Base-by-base conservation (phyloP, 23 tunicate species). In the Ascidia mentula region DNA sequence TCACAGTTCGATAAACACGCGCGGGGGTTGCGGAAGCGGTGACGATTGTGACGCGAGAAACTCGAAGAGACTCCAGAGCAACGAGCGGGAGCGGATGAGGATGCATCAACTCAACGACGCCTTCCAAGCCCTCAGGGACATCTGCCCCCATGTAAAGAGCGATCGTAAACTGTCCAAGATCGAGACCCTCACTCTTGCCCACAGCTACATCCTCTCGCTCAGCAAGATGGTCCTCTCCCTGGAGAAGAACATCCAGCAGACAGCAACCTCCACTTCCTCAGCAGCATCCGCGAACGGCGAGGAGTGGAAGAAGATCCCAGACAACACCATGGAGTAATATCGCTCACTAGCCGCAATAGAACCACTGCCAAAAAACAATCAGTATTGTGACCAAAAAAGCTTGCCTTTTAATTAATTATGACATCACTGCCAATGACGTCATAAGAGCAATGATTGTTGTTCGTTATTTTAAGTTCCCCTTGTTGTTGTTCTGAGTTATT, bases 101-200 rank as follows among this genome's bases (percentile, higher is more conserved):
- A 91, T 91, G 97, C 97, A 85, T 40, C 97, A 91, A 79, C 78
- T 91, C 31, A 85, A 85, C 89, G 96, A 85, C 87, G 97, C 97
- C 42, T 91, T 91, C 72, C 97, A 91, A 72, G 89, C 90, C n/a
- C 82, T 90, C 72, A 70, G 96, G 20, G 90, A 91, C 59, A 85
- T 85, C 73, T 91, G 97, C 60, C 97, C 90, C 13, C 90, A 85
- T 31, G 96, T 85, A 5, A 91, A 91, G 39, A 88, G 82, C 77
- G 97, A 88, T n/a, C 84, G 90, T 18, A 91, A 91, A 34, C 75
- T 91, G 12, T 91, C 97, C 20, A 91, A 91, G 65, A 91, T 91
- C 28, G 97, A 91, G 73, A 91, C 97, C 74, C 69, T 85, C 24
- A 91, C 97, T 0, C 72, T 85, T 24, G 90, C 90, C 35, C 87